These are phyloP conservation scores for Paragorgia papillata DNA, from an alignment of 92 coral and sea anemone genomes.

Conservation along the genomic window DNA sequence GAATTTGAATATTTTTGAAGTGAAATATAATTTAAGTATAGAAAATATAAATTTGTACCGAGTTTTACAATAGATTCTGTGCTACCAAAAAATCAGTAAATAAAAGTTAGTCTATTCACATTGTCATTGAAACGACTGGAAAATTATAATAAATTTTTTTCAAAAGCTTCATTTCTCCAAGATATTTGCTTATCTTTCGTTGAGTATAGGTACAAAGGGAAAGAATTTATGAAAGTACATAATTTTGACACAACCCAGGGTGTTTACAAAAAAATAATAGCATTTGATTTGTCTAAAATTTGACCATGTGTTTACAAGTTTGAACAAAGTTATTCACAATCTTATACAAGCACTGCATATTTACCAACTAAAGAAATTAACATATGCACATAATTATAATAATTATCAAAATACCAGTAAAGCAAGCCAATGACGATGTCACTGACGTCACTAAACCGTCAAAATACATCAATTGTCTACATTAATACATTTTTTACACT, in stretches of 20 bases:
- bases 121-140: no score
- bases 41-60: neutral
- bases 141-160: no score
- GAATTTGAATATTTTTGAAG: neutral
- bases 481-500: conserved; percentile 21
- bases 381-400: conserved; percentile 43
- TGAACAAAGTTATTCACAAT: conserved; percentile 25
- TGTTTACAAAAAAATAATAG: neutral
- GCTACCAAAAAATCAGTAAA: no score
- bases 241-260: neutral
- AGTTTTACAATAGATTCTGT: no score
- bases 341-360: conserved; percentile 34
- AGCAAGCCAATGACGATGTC: neutral
- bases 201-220: neutral
- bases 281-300: conserved; percentile 36
- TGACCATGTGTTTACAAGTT: conserved; percentile 28
- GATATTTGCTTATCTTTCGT: neutral
- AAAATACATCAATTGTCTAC: conserved; percentile 7
- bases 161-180: no score
- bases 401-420: conserved; percentile 3
- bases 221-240: neutral
- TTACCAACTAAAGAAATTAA: conserved; percentile 29
- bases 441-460: neutral
- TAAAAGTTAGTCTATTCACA: no score
- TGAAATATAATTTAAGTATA: neutral